phyloP scores from a whole-genome alignment of 2,888 invertebrate genomes.

The Ochlodes sylvanus region DNA sequence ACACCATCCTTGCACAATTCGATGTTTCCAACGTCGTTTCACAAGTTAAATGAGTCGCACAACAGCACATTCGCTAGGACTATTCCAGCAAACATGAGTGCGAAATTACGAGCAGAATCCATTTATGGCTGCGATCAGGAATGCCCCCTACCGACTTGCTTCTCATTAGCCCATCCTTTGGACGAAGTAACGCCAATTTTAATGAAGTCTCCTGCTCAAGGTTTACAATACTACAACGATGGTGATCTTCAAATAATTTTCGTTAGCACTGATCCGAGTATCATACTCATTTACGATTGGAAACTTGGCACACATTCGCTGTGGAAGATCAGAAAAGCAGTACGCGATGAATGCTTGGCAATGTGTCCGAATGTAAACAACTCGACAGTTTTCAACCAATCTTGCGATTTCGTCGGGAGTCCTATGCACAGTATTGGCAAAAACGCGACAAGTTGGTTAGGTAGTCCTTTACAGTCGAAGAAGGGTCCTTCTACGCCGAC shows the following conservation, averaged over 20 bases:
- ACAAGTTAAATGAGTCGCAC: slow-evolving; percentile 70
- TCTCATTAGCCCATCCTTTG: slow-evolving; percentile 94
- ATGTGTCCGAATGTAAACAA: slow-evolving; percentile 84
- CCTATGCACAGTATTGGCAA: slow-evolving; percentile 68
- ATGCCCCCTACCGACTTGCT: slow-evolving; percentile 90
- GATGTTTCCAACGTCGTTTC: slow-evolving; percentile 62
- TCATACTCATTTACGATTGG: slow-evolving; percentile 92
- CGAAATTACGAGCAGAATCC: slow-evolving; percentile 68
- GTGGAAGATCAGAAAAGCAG: slow-evolving; percentile 91
- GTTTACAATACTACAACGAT: slow-evolving; percentile 87
- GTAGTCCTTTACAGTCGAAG: slow-evolving; percentile 73
- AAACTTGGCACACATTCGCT: slow-evolving; percentile 92
- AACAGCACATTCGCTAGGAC: slow-evolving; percentile 66
- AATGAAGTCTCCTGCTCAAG: slow-evolving; percentile 86
- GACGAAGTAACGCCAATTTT: slow-evolving; percentile 96
- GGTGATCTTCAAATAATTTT: slow-evolving; percentile 89
- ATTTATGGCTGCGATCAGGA: slow-evolving; percentile 72
- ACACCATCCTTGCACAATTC: slow-evolving; percentile 65
- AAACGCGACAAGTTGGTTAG: slow-evolving; percentile 69
- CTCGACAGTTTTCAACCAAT: slow-evolving; percentile 72
- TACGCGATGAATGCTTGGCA: slow-evolving; percentile 88
- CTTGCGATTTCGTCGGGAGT: slow-evolving; percentile 71
- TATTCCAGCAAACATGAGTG: slow-evolving; percentile 69
- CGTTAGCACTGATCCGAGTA: slow-evolving; percentile 90
- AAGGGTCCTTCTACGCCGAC: slow-evolving; percentile 63